Evolutionary conservation across 2,113 vertebrate species (phyloP).

Genomic region (Halcyon senegalensis): DNA sequence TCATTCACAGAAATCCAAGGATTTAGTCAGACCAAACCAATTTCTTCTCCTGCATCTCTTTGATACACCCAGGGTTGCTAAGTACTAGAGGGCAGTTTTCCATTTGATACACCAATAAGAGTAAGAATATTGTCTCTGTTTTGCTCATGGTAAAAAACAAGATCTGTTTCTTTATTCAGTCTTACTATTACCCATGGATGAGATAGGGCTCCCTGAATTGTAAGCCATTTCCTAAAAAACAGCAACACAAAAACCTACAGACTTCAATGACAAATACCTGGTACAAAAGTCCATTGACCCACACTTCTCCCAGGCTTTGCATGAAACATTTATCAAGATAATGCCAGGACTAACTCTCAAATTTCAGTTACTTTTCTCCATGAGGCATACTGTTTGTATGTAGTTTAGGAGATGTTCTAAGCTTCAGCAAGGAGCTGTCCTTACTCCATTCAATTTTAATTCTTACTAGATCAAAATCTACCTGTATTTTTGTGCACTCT

Average conservation of each 20-base stretch:
- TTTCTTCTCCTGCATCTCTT: background rate
- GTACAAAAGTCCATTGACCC: background rate
- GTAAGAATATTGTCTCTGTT: background rate
- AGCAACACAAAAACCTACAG: background rate
- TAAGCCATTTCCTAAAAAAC: conserved; percentile 87
- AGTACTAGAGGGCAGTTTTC: background rate
- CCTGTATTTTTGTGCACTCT: background rate
- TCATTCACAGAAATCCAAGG: background rate
- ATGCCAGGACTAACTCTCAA: background rate
- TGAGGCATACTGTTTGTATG: background rate
- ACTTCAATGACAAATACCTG: background rate
- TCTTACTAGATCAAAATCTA: background rate
- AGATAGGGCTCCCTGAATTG: conserved; percentile 88
- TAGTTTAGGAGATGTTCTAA: background rate
- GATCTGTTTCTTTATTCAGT: background rate
- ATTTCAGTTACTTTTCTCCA: background rate
- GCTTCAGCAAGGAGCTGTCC: background rate
- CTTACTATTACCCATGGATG: conserved; percentile 97
- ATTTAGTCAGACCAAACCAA: background rate
- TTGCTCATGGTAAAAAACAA: background rate
- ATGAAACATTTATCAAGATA: background rate
- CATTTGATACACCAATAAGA: background rate
- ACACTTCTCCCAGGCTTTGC: background rate
- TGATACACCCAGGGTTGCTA: background rate
- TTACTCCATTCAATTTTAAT: background rate